Percentiles rank a stretch among this genome's conserved stretches.
phyloP scores from a whole-genome alignment of 1,140 invertebrate species.

The Leptonema lineaticorne region DNA sequence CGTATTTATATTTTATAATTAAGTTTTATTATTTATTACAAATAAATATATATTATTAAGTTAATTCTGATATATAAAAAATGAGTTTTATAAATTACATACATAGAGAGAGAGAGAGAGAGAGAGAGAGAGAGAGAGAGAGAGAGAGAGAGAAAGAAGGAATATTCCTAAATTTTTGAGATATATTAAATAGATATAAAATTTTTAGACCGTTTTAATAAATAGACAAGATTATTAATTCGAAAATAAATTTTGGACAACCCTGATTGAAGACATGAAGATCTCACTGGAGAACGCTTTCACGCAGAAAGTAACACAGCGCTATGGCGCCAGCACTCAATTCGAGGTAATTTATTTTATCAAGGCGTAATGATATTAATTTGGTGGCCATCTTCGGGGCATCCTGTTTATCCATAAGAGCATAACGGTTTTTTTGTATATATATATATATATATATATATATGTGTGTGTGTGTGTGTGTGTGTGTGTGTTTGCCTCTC shows the following conservation, averaged over 20 bases:
- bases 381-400: conserved; percentile 36
- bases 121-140: no score
- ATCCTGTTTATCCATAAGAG: conserved; percentile 37
- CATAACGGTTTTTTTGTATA: conserved; percentile 31
- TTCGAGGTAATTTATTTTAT: conserved; percentile 41
- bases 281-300: conserved; percentile 15
- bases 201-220: not conserved
- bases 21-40: no score
- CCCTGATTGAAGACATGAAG: not conserved
- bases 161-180: no score
- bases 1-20: no score
- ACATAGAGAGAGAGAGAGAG: no score
- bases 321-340: conserved; percentile 35
- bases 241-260: not conserved
- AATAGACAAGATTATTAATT: no score
- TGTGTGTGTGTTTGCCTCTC: not conserved
- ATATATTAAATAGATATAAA: no score
- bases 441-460: conserved; percentile 20
- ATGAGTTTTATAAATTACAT: no score
- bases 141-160: no score
- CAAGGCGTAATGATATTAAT: conserved; percentile 41
- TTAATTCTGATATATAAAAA: no score
- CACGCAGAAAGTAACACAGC: conserved; percentile 29
- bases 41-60: no score
- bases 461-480: no score